Conservation (phyloP, 2,888 invertebrate genomes). For the Allygus modestus region DNA sequence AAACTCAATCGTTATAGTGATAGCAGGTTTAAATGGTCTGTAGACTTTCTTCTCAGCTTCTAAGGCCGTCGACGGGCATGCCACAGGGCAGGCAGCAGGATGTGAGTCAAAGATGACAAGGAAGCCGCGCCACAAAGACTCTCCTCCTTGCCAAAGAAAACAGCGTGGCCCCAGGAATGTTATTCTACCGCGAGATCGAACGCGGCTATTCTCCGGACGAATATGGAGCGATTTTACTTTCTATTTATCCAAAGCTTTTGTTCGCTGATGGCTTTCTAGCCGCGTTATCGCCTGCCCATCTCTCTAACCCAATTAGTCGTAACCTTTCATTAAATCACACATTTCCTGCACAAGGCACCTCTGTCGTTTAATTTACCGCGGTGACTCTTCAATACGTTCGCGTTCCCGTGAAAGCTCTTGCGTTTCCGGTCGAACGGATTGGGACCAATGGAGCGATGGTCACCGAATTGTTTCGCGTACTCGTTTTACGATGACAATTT, state of each 20-base stretch:
- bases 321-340: constrained; percentile 60
- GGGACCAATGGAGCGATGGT: no score
- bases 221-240: constrained; percentile 63
- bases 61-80: no score
- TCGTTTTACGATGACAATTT: no score
- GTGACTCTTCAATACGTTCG: constrained; percentile 43
- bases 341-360: constrained; percentile 34
- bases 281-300: constrained; percentile 51
- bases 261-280: constrained; percentile 59
- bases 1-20: no score
- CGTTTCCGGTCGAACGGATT: no score
- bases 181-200: constrained; percentile 60
- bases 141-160: constrained; percentile 59
- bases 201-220: constrained; percentile 55
- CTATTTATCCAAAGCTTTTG: constrained; percentile 60
- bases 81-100: not conserved
- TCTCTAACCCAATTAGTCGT: constrained; percentile 54
- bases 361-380: constrained; percentile 54
- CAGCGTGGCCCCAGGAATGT: constrained; percentile 57
- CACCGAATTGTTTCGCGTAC: no score
- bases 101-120: constrained; percentile 34
- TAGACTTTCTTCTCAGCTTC: no score
- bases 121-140: constrained; percentile 45
- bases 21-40: no score
- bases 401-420: constrained; percentile 36